Percentiles rank a stretch among this genome's conserved stretches.
These are phyloP conservation scores for Ursus arctos DNA, from an alignment of 2,113 vertebrate genomes.

Conservation along the genomic window DNA sequence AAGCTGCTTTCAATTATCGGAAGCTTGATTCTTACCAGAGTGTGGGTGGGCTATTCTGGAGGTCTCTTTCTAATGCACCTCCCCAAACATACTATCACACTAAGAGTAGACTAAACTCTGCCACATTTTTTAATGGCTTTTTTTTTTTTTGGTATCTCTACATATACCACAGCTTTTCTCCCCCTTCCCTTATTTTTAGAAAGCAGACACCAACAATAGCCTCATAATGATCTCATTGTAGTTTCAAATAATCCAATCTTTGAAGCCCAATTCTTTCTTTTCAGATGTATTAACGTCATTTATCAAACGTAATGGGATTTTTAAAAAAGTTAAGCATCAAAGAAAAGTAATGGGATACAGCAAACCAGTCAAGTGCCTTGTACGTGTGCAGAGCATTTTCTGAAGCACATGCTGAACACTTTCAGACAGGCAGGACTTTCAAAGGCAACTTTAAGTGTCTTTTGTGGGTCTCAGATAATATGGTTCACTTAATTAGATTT, in stretches of 20 bases:
- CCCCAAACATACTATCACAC: neutral
- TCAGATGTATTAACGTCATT: constrained; percentile 41
- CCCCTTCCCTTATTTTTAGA: constrained; percentile 9
- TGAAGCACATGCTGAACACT: neutral
- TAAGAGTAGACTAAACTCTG: neutral
- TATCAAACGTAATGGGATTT: constrained; percentile 55
- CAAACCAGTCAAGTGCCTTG: neutral
- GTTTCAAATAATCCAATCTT: constrained; percentile 68
- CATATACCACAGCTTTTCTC: neutral
- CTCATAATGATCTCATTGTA: constrained; percentile 55
- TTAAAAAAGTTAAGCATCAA: constrained; percentile 30
- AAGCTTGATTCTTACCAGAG: neutral
- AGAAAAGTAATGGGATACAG: constrained; percentile 44
- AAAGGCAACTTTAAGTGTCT: constrained; percentile 38
- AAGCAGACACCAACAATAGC: constrained; percentile 27
- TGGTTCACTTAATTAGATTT: constrained; percentile 76
- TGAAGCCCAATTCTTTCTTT: constrained; percentile 57
- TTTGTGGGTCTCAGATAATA: constrained; percentile 67
- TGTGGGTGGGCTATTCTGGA: constrained; percentile 4
- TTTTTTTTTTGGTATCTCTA: neutral
- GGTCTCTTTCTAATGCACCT: neutral
- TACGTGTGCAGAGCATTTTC: neutral
- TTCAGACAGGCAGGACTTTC: neutral
- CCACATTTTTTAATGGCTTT: constrained; percentile 10
- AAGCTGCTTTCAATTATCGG: constrained; percentile 54